Percentiles rank a stretch among this genome's conserved stretches.
These are phyloP conservation scores for Bubo scandiacus DNA, from an alignment of 2,113 vertebrate genomes.

Conservation along the genomic window DNA sequence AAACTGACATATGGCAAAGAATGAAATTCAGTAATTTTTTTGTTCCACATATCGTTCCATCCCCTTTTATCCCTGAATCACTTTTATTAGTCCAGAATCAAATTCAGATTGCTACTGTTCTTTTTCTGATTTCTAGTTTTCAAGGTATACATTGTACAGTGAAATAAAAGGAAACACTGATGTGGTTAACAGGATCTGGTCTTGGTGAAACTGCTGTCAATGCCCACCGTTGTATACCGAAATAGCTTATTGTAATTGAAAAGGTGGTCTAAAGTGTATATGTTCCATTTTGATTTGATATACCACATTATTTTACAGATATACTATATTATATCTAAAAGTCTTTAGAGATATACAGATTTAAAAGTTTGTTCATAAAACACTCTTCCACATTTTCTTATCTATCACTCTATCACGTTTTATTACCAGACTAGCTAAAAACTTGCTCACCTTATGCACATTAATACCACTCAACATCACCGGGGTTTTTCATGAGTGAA, in stretches of 20 bases:
- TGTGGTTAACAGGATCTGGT: not conserved
- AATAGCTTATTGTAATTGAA: not conserved
- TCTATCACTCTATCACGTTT: not conserved
- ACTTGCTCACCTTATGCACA: not conserved
- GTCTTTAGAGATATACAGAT: not conserved
- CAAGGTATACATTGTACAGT: not conserved
- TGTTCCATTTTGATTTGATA: not conserved
- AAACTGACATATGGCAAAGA: not conserved
- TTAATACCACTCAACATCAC: not conserved
- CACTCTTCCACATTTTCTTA: not conserved
- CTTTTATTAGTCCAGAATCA: not conserved
- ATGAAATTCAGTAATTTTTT: not conserved
- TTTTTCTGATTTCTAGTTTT: not conserved
- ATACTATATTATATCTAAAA: not conserved
- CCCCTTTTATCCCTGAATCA: not conserved
- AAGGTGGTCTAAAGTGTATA: not conserved
- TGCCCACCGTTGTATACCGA: not conserved
- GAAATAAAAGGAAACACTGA: not conserved
- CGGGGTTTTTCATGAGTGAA: conserved; percentile 7
- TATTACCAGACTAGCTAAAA: not conserved
- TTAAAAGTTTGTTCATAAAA: not conserved
- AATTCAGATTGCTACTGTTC: not conserved
- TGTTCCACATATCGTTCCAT: not conserved
- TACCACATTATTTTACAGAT: not conserved
- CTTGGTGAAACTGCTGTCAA: fast-evolving